Evolutionary conservation across 2,888 invertebrate species (phyloP).

Genomic region (Tuberolachnus salignus): DNA sequence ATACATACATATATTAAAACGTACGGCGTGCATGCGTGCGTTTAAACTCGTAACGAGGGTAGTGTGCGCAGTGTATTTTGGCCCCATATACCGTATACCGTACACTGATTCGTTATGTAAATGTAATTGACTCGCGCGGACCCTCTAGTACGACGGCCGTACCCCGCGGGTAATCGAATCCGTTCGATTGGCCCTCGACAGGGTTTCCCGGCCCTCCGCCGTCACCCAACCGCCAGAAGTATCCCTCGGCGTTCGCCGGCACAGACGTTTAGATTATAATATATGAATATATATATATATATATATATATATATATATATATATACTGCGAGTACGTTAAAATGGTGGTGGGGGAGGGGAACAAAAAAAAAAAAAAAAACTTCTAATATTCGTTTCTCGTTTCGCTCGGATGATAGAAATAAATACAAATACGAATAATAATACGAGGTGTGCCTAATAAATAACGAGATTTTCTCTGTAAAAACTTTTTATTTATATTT

Average conservation of each 20-base stretch:
- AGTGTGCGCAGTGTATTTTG: not conserved
- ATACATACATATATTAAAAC: not conserved
- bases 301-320: no score
- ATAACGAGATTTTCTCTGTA: no score
- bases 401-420: no score
- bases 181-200: slow-evolving; percentile 41
- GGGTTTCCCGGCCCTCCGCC: not conserved
- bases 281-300: no score
- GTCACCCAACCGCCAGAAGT: not conserved
- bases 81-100: not conserved
- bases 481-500: no score
- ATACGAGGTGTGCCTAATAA: no score
- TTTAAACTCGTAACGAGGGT: slow-evolving; percentile 1
- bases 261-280: not conserved
- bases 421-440: no score
- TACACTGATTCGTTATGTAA: slow-evolving; percentile 48
- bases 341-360: not conserved
- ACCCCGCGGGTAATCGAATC: slow-evolving; percentile 38
- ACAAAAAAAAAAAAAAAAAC: slow-evolving; percentile 11
- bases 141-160: not conserved
- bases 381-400: no score
- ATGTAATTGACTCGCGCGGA: slow-evolving; percentile 44
- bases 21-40: not conserved
- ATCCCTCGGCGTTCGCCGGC: not conserved
- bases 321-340: no score